Percentiles rank a stretch among this genome's conserved stretches.
These are phyloP conservation scores for Syndactyla subalaris DNA, from an alignment of 2,797 vertebrate genomes.

Conservation along the genomic window DNA sequence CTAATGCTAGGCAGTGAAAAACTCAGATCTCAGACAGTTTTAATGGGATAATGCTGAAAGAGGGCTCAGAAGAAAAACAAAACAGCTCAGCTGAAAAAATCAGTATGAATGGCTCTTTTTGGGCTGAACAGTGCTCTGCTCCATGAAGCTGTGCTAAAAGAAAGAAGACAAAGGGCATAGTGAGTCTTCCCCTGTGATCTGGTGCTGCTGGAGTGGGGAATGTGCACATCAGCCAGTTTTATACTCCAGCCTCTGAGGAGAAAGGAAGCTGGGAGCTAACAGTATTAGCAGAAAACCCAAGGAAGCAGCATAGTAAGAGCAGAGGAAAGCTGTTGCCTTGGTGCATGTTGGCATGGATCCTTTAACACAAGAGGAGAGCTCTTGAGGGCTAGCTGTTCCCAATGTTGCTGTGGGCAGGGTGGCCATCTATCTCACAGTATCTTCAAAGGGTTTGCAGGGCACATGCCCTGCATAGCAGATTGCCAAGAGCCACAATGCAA, in stretches of 20 bases:
- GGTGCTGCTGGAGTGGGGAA: not conserved
- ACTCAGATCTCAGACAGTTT: slow-evolving; percentile 12
- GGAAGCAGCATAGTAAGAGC: not conserved
- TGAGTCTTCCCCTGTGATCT: not conserved
- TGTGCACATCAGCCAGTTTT: not conserved
- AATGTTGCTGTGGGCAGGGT: not conserved
- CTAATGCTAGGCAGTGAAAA: slow-evolving; percentile 20
- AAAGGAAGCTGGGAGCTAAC: not conserved
- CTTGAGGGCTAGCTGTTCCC: not conserved
- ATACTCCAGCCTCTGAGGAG: not conserved
- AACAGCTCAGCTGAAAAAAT: slow-evolving; percentile 41
- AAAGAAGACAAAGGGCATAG: not conserved
- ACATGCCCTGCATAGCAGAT: not conserved
- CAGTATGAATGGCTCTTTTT: slow-evolving; percentile 6
- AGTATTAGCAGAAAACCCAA: not conserved
- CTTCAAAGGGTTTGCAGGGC: not conserved
- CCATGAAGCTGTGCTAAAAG: not conserved
- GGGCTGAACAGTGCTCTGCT: not conserved
- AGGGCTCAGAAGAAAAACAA: slow-evolving; percentile 15
- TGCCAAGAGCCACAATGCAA: not conserved
- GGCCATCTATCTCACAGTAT: not conserved
- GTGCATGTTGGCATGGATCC: not conserved
- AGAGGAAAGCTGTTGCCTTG: not conserved
- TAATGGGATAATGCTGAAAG: slow-evolving; percentile 54
- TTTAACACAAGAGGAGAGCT: not conserved